Percentiles rank a stretch among this genome's conserved stretches.
Conservation (phyloP, 2,797 vertebrate genomes). For the Zalophus californianus region DNA sequence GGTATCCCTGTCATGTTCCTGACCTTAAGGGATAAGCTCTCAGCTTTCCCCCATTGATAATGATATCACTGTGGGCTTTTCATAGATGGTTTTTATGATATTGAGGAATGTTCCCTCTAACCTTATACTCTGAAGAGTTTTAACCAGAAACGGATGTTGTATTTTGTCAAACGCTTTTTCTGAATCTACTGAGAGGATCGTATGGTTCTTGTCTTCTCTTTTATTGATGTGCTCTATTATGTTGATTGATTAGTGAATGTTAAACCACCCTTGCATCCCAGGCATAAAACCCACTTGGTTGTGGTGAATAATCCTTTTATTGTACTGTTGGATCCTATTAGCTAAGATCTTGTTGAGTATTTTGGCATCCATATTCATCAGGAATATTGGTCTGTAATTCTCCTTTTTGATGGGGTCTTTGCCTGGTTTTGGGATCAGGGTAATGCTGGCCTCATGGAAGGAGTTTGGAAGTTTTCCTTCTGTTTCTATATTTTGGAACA, state of each 20-base stretch:
- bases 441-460: neutral
- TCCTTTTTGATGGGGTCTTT: neutral
- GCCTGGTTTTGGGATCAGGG: neutral
- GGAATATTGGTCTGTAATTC: neutral
- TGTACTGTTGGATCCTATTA: neutral
- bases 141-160: neutral
- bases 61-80: neutral
- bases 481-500: neutral
- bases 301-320: neutral
- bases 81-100: neutral
- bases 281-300: neutral
- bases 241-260: neutral
- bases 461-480: neutral
- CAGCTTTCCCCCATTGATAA: neutral
- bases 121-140: neutral
- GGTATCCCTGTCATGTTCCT: neutral
- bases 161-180: neutral
- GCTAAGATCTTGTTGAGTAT: too few relatives aligned
- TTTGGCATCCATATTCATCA: neutral
- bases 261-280: neutral
- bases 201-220: neutral
- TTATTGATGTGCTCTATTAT: neutral
- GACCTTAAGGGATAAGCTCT: neutral
- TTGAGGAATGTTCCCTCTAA: neutral
- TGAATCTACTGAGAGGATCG: neutral